Evolutionary conservation across 2,888 invertebrate genomes (phyloP).

Genomic region (Calameuta filiformis): DNA sequence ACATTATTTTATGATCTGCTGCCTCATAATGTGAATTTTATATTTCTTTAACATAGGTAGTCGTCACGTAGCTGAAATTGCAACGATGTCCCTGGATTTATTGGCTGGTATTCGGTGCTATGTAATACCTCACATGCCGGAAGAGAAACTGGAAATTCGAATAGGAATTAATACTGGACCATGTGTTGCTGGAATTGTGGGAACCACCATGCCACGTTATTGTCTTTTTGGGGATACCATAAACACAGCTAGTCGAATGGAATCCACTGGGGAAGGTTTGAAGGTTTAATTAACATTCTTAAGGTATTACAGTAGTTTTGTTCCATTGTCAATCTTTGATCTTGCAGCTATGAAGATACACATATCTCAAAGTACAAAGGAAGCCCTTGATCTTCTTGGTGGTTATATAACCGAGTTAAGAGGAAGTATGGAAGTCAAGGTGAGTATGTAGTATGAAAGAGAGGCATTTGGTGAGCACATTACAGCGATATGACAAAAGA

Average conservation of each 20-base stretch:
- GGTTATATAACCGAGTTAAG: conserved; percentile 67
- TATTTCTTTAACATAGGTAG: conserved; percentile 63
- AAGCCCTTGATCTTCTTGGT: conserved; percentile 68
- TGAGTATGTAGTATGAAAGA: conserved; percentile 34
- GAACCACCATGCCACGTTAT: conserved; percentile 73
- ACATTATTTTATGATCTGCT: background rate
- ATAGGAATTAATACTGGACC: conserved; percentile 75
- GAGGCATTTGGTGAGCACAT: background rate
- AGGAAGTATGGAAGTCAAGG: conserved; percentile 67
- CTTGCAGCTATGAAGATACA: conserved; percentile 72
- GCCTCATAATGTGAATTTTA: background rate
- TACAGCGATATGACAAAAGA: background rate
- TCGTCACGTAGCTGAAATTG: conserved; percentile 72
- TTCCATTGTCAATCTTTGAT: conserved; percentile 22
- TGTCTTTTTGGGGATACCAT: conserved; percentile 74
- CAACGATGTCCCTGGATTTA: conserved; percentile 72
- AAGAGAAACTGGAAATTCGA: conserved; percentile 68
- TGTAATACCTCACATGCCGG: conserved; percentile 69
- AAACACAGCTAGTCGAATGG: conserved; percentile 76
- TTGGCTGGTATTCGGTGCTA: conserved; percentile 69
- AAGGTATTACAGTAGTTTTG: background rate
- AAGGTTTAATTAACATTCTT: background rate
- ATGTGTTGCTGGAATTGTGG: conserved; percentile 75
- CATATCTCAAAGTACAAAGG: conserved; percentile 70
- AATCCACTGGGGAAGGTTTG: conserved; percentile 70